Evolutionary conservation across 2,113 vertebrate genomes (phyloP).

Genomic region (Tiliqua scincoides): DNA sequence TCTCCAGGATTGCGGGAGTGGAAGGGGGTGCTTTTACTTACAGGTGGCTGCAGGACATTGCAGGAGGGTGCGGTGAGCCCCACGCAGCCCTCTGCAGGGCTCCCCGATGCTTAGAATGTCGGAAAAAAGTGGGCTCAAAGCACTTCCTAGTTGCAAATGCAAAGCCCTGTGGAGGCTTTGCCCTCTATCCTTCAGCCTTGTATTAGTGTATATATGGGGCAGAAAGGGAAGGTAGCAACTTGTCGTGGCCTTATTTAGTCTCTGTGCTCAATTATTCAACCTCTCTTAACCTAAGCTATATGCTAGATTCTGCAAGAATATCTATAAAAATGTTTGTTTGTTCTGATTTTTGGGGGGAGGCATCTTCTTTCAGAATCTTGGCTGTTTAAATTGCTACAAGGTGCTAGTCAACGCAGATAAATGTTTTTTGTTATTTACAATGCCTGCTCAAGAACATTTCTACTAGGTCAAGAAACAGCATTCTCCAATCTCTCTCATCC

Average conservation of each 20-base stretch:
- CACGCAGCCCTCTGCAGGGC: no score
- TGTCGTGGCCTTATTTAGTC: constrained; percentile 68
- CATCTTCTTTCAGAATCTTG: constrained; percentile 46
- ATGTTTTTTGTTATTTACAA: constrained; percentile 21
- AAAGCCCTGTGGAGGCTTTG: no score
- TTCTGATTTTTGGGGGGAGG: constrained; percentile 55
- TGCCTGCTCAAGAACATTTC: constrained; percentile 30
- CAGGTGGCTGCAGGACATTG: no score
- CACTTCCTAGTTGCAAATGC: constrained; percentile 40
- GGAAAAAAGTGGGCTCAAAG: no score
- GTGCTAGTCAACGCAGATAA: constrained; percentile 48
- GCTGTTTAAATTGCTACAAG: constrained; percentile 28
- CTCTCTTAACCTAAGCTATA: constrained; percentile 67
- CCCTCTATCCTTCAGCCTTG: constrained; percentile 58
- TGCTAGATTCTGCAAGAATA: constrained; percentile 62
- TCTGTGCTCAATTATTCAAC: constrained; percentile 59
- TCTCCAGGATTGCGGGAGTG: no score
- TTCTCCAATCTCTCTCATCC: background rate
- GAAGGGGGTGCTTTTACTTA: no score
- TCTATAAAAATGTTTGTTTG: constrained; percentile 62
- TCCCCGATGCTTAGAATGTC: no score
- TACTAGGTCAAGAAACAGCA: constrained; percentile 18
- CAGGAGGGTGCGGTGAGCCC: no score
- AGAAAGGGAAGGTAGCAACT: constrained; percentile 42
- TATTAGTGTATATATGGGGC: constrained; percentile 57